Base-by-base conservation (phyloP, 2,888 invertebrate genomes). In the Zygothrica quintamaculata region DNA sequence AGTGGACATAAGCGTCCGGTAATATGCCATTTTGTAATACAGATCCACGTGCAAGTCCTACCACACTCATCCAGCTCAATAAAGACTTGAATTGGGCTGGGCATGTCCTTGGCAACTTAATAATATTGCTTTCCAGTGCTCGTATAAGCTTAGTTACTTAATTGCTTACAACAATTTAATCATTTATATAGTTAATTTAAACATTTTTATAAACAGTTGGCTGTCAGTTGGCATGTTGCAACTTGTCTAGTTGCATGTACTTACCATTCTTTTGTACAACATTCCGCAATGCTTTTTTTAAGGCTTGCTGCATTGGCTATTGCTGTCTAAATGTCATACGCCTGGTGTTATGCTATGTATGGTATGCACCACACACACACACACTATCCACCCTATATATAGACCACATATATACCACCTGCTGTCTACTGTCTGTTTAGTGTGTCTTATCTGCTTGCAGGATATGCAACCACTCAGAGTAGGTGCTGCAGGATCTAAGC, bases 1-100 rank as follows among this genome's bases (percentile, higher is more conserved):
- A 74, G 64, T 66, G 59, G 68, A 70, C 85, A 84, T 64, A 71
- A 72, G 60, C 65, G 64, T 85, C 80, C 80, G 73, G 73, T 84
- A 71, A 78, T 84, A 76, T 74, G 84, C 76, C 77, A 75, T 58
- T 52, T 40, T 58, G 43, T 66, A 78, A 81, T 62, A 59, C 40
- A 39, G 48, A 40, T 61, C 50, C 65, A 56, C 60, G 64, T 62
- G 50, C 37, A 59, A 61, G 57, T 62, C n/a, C n/a, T n/a, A n/a
- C n/a, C n/a, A n/a, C 58, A 56, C 51, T 8, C 26, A 34, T 34
- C 13, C 25, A 22, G 33, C 18, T 5, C 2, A 22, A 5, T 5
- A 22, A 22, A 22, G 18, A 22, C 18, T 5, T 22, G 18, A 5
- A 22, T 5, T n/a, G n/a, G n/a, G 5, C 18, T 22, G n/a, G n/a